Conservation (phyloP, 2,888 invertebrate species). For the Ichneumoninae sp. region DNA sequence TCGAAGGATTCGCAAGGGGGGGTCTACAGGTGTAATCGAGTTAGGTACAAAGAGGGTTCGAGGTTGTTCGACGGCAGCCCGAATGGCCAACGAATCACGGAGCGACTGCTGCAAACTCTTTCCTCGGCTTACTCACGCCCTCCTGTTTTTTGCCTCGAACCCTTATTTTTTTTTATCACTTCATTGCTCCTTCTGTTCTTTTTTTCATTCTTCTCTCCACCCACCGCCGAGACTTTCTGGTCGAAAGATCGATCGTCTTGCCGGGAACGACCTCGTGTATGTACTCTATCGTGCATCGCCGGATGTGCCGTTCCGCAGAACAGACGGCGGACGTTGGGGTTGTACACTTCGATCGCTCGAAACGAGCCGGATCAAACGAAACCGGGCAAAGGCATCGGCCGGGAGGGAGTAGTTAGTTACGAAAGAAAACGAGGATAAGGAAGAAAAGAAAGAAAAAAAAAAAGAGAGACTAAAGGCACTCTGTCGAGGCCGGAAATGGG, state of each 20-base stretch:
- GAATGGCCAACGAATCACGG: conserved; percentile 47
- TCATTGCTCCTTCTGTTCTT: conserved; percentile 25
- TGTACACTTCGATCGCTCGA: conserved; percentile 57
- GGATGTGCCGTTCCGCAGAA: conserved; percentile 31
- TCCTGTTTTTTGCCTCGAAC: neutral
- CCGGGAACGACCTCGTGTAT: conserved; percentile 26
- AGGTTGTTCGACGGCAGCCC: conserved; percentile 42
- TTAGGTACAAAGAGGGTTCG: conserved; percentile 36
- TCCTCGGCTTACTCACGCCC: conserved; percentile 18
- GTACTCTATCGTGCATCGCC: conserved; percentile 9
- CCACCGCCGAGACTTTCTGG: conserved; percentile 45
- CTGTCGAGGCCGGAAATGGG: conserved; percentile 59
- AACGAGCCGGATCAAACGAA: conserved; percentile 49
- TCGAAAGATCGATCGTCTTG: conserved; percentile 62
- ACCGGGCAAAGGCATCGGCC: conserved; percentile 40
- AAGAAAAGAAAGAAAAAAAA: conserved; percentile 20
- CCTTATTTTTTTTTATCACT: conserved; percentile 24
- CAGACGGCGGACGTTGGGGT: conserved; percentile 32
- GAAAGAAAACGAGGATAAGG: conserved; percentile 47
- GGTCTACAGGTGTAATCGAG: conserved; percentile 48
- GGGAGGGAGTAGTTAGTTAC: conserved; percentile 35
- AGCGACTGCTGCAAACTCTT: conserved; percentile 23
- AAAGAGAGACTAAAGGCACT: conserved; percentile 5
- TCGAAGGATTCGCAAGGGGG: conserved; percentile 12
- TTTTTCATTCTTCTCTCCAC: conserved; percentile 41